A percentile compares a stretch with the other conserved stretches of the same genome.
Evolutionary conservation across 2,797 vertebrate species (phyloP).

Genomic region (Rhabdomys pumilio): DNA sequence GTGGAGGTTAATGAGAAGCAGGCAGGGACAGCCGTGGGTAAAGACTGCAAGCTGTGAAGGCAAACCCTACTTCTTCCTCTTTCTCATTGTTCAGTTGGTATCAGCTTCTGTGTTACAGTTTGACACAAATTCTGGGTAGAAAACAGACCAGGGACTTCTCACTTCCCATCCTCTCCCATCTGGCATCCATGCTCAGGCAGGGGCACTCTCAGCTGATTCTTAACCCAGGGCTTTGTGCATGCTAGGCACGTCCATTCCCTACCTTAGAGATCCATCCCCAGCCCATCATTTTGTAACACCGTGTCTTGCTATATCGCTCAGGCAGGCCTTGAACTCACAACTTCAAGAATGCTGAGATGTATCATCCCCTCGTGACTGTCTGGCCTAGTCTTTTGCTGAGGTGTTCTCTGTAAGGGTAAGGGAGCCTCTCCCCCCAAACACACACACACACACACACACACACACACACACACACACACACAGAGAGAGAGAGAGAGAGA

Average conservation of each 20-base stretch:
- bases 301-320: not conserved
- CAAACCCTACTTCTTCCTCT: not conserved
- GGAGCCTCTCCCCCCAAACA: not conserved
- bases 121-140: conserved; percentile 2
- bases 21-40: not conserved
- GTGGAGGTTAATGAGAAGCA: not conserved
- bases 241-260: not conserved
- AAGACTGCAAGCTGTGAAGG: not conserved
- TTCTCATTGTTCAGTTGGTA: not conserved
- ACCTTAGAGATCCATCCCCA: not conserved
- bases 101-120: not conserved
- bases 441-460: not conserved
- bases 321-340: not conserved
- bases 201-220: not conserved
- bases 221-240: not conserved
- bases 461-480: not conserved
- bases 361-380: fast-evolving
- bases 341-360: not conserved
- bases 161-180: not conserved
- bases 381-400: not conserved
- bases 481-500: no score
- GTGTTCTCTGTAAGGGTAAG: not conserved
- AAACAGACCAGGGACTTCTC: not conserved
- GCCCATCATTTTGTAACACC: not conserved
- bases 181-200: not conserved